phyloP scores from a whole-genome alignment of 2,113 vertebrate species.

The Xiphophorus hellerii region DNA sequence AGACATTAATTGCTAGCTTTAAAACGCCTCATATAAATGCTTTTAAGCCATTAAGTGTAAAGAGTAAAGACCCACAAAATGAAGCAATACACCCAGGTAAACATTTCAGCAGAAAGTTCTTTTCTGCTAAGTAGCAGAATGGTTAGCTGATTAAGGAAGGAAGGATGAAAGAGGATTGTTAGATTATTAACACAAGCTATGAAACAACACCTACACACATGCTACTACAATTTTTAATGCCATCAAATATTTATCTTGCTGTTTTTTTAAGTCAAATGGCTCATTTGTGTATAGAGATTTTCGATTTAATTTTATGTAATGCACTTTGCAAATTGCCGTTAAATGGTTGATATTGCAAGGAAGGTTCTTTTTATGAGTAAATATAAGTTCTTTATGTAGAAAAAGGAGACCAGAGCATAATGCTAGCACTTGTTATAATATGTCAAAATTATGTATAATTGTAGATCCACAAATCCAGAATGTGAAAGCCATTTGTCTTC shows the following conservation, averaged over 20 bases:
- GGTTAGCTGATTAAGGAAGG: constrained; percentile 46
- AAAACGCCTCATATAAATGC: constrained; percentile 10
- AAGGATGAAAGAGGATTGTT: constrained; percentile 55
- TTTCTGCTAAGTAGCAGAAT: constrained; percentile 30
- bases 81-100: constrained; percentile 15
- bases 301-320: background rate
- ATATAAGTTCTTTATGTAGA: background rate
- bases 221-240: constrained; percentile 45
- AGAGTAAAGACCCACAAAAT: constrained; percentile 11
- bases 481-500: constrained; percentile 20
- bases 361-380: background rate
- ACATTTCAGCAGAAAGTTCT: constrained; percentile 17
- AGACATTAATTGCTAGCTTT: constrained; percentile 28
- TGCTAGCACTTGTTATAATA: constrained; percentile 5
- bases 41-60: constrained; percentile 7
- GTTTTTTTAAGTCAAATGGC: constrained; percentile 47
- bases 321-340: background rate
- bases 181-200: constrained; percentile 61
- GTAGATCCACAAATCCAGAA: background rate
- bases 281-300: background rate
- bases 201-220: constrained; percentile 36
- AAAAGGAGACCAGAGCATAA: background rate
- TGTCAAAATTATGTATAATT: background rate
- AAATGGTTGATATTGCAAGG: background rate
- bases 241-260: constrained; percentile 45